Percentiles rank a stretch among this genome's conserved stretches.
These are phyloP conservation scores for Rynchops niger DNA, from an alignment of 2,113 vertebrate genomes.

Conservation along the genomic window DNA sequence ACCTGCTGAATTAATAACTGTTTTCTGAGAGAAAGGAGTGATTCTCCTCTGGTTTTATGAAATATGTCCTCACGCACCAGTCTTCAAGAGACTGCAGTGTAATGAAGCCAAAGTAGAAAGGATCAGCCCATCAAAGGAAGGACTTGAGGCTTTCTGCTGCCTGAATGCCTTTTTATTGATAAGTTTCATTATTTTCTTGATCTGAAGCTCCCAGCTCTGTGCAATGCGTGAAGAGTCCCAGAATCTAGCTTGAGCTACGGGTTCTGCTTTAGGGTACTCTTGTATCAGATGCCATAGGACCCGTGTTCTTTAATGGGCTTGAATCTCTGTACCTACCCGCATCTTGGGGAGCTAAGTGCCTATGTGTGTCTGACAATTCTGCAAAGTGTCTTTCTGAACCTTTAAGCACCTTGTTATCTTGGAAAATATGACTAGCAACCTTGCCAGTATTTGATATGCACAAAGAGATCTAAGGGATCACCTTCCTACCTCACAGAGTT, in stretches of 20 bases:
- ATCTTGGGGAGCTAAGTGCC: background rate
- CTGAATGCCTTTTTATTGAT: background rate
- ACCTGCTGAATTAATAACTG: background rate
- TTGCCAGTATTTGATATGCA: background rate
- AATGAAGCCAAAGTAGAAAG: background rate
- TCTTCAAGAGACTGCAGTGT: background rate
- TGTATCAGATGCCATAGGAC: background rate
- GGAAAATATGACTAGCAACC: background rate
- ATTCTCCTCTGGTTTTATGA: background rate
- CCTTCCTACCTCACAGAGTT: background rate
- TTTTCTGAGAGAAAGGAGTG: background rate
- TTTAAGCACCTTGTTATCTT: background rate
- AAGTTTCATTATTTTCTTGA: background rate
- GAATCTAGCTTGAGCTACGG: background rate
- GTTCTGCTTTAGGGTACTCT: background rate
- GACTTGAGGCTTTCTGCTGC: background rate
- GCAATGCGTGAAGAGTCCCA: background rate
- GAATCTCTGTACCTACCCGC: background rate
- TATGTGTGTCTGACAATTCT: background rate
- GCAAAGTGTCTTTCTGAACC: background rate
- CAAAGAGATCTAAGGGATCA: background rate
- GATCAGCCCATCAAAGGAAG: background rate
- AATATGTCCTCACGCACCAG: background rate
- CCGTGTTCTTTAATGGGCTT: background rate
- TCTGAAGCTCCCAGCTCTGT: background rate